Conservation (phyloP, 2,797 vertebrate species). For the Toxotes lorentzi region DNA sequence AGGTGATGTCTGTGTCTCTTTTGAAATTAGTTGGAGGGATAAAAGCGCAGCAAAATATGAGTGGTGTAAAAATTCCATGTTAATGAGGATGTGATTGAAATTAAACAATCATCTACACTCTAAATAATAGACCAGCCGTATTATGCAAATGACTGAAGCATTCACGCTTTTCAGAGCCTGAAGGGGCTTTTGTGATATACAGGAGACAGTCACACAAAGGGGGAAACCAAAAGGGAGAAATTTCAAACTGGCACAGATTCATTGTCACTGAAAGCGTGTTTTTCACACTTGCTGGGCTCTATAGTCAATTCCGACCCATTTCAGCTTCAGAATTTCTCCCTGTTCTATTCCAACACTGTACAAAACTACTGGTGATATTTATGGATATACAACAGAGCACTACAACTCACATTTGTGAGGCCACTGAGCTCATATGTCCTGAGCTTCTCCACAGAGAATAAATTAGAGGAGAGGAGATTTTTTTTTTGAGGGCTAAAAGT, state of each 20-base stretch:
- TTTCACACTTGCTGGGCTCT: slow-evolving; percentile 26
- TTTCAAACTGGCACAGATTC: slow-evolving; percentile 57
- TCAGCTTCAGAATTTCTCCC: background rate
- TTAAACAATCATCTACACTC: slow-evolving; percentile 61
- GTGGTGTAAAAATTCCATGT: slow-evolving; percentile 55
- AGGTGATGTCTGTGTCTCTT: slow-evolving; percentile 35
- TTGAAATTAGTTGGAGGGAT: slow-evolving; percentile 35
- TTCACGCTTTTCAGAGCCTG: slow-evolving; percentile 61
- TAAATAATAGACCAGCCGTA: slow-evolving; percentile 55
- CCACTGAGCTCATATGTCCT: slow-evolving; percentile 16
- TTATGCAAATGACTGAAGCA: slow-evolving; percentile 66
- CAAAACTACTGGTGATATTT: slow-evolving; percentile 34
- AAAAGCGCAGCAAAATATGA: slow-evolving; percentile 42
- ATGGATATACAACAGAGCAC: slow-evolving; percentile 26
- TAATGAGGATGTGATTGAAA: slow-evolving; percentile 70
- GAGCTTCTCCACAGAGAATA: slow-evolving; percentile 44
- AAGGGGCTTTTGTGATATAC: slow-evolving; percentile 64
- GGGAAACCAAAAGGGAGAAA: slow-evolving; percentile 45
- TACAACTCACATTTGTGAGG: slow-evolving; percentile 43
- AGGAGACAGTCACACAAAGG: slow-evolving; percentile 65
- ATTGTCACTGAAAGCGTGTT: slow-evolving; percentile 28
- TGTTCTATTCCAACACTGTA: slow-evolving; percentile 4
- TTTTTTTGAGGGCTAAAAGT: slow-evolving; percentile 35
- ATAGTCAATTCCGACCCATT: slow-evolving; percentile 18
- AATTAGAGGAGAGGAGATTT: slow-evolving; percentile 40